Percentiles rank a stretch among this genome's conserved stretches.
phyloP scores from a whole-genome alignment of 2,888 invertebrate species.

The Pristionchus maxplancki region DNA sequence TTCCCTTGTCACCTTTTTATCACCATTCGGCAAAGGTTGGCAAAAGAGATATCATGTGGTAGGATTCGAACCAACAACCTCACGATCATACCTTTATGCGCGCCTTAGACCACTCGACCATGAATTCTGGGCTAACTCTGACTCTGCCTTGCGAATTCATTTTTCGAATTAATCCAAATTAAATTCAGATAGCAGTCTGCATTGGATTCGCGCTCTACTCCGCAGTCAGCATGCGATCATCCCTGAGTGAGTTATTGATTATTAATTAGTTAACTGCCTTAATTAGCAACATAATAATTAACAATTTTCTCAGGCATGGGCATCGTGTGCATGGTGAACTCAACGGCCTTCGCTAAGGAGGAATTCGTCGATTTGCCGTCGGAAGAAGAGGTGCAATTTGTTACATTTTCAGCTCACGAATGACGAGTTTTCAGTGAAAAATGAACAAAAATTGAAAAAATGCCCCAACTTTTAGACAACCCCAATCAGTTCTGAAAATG shows the following conservation, averaged over 20 bases:
- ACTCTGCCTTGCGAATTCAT: neutral
- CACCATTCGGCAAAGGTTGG: no score
- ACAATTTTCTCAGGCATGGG: neutral
- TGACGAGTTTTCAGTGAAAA: neutral
- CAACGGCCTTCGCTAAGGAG: constrained; percentile 48
- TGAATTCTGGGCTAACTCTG: neutral
- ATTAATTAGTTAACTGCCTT: neutral
- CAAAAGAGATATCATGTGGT: no score
- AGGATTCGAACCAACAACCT: no score
- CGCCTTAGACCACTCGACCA: no score
- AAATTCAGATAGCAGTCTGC: constrained; percentile 9
- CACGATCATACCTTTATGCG: no score
- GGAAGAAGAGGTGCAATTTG: constrained; percentile 16
- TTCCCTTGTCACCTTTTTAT: neutral
- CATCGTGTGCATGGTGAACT: constrained; percentile 50
- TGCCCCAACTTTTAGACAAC: neutral
- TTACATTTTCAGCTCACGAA: neutral
- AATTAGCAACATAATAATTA: neutral
- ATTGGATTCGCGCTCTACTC: constrained; percentile 25
- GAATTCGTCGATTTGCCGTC: constrained; percentile 38
- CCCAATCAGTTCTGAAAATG: neutral
- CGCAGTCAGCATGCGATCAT: neutral
- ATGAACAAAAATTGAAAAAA: no score
- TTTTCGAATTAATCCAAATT: neutral
- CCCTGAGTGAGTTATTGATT: constrained; percentile 6